A percentile compares a stretch with the other conserved stretches of the same genome.
Evolutionary conservation across 64 coral and sea anemone species (phyloP).

Genomic region (Catalaphyllia jardinei): DNA sequence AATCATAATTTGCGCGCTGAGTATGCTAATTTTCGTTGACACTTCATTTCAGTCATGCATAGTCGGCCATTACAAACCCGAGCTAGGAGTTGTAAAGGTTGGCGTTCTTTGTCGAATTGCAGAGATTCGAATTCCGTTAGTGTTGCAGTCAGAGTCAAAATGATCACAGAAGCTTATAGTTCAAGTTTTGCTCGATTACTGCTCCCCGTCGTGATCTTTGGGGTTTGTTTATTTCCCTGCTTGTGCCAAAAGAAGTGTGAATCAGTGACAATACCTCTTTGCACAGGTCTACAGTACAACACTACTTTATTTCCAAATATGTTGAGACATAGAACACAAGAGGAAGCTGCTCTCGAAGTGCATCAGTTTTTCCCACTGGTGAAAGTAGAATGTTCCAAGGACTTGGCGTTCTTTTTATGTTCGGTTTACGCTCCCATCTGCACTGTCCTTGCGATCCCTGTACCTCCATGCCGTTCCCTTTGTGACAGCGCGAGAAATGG

Average conservation of each 20-base stretch:
- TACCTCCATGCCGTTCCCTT: slow-evolving; percentile 81
- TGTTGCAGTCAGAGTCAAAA: slow-evolving; percentile 2
- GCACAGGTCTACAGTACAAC: slow-evolving; percentile 80
- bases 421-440: slow-evolving; percentile 92
- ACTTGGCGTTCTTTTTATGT: slow-evolving; percentile 91
- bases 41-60: slow-evolving; percentile 16
- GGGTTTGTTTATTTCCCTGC: slow-evolving; percentile 66
- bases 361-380: slow-evolving; percentile 91
- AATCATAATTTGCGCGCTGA: slow-evolving; percentile 22
- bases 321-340: slow-evolving; percentile 83
- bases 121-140: background rate
- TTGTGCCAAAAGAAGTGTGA: slow-evolving; percentile 83
- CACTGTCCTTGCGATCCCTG: slow-evolving; percentile 64
- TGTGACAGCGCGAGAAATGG: slow-evolving; percentile 71
- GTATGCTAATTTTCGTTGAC: slow-evolving; percentile 69
- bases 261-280: slow-evolving; percentile 78
- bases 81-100: background rate
- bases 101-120: slow-evolving; percentile 5
- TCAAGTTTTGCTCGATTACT: slow-evolving; percentile 19
- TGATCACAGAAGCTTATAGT: background rate
- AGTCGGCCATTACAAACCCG: background rate
- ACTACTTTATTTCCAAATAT: slow-evolving; percentile 88
- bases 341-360: slow-evolving; percentile 85
- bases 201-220: slow-evolving; percentile 45
- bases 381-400: slow-evolving; percentile 78